Evolutionary conservation across 2,797 vertebrate genomes (phyloP).

Genomic region (Sebastes miniatus): DNA sequence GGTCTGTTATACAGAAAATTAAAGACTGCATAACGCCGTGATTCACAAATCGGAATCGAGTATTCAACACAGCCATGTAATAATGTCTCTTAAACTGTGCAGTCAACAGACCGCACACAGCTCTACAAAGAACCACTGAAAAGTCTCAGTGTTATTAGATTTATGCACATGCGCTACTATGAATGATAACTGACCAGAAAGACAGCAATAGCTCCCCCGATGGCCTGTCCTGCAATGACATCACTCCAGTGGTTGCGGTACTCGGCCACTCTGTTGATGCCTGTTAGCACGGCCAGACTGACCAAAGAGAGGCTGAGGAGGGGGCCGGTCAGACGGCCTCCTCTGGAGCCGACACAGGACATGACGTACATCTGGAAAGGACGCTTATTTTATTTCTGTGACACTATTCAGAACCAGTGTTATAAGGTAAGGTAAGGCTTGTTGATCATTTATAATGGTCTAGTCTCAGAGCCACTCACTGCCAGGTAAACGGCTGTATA

Average conservation of each 20-base stretch:
- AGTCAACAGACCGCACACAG: too few species aligned
- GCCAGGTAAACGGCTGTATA: constrained; percentile 92
- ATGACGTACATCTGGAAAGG: constrained; percentile 83
- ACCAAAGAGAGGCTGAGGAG: constrained; percentile 90
- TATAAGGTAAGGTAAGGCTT: neutral
- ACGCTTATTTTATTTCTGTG: neutral
- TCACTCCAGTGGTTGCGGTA: constrained; percentile 96
- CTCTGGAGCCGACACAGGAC: constrained; percentile 88
- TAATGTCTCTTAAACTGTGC: too few species aligned
- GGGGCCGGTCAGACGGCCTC: constrained; percentile 89
- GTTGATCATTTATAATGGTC: neutral
- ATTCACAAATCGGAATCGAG: too few species aligned
- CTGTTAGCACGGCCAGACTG: constrained; percentile 90
- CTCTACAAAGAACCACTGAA: neutral
- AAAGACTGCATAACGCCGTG: too few species aligned
- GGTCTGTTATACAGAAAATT: too few species aligned
- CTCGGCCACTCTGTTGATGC: constrained; percentile 94
- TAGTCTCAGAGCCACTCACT: constrained; percentile 80
- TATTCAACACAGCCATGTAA: too few species aligned
- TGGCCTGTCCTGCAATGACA: constrained; percentile 90
- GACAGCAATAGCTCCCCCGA: constrained; percentile 88
- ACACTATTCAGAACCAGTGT: neutral
- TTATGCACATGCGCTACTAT: neutral
- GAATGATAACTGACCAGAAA: constrained; percentile 72
- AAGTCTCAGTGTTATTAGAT: neutral